Conservation (phyloP, 2,888 invertebrate genomes). For the Incurvaria masculella region DNA sequence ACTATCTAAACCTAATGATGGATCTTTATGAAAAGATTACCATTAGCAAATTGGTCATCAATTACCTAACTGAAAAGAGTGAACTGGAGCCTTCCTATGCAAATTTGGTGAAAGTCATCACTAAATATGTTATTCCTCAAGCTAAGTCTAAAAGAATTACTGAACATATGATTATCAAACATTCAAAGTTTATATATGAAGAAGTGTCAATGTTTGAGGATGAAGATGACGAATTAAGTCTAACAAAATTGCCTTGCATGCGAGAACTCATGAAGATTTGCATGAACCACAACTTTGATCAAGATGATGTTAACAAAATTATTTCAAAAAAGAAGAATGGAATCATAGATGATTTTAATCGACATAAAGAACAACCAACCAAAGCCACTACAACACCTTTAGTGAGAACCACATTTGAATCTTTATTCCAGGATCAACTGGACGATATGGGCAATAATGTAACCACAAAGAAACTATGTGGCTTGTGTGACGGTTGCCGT, state of each 20-base stretch:
- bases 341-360: not conserved
- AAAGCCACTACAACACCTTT: conserved; percentile 7
- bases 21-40: too few relatives aligned
- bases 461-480: conserved; percentile 1
- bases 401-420: conserved; percentile 6
- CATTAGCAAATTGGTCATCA: too few relatives aligned
- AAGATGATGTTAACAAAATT: not conserved
- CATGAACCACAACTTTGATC: not conserved
- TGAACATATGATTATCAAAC: too few relatives aligned
- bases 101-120: too few relatives aligned
- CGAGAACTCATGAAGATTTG: not conserved
- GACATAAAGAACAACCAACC: not conserved
- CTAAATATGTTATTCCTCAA: too few relatives aligned
- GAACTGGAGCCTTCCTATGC: too few relatives aligned
- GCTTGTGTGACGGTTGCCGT: conserved; percentile 3
- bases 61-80: too few relatives aligned
- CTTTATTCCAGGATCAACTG: conserved; percentile 4
- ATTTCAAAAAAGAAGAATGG: too few relatives aligned
- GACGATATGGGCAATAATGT: not conserved
- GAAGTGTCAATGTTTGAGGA: not conserved
- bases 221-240: too few relatives aligned
- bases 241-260: not conserved
- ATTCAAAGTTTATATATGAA: not conserved
- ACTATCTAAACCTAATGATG: too few relatives aligned
- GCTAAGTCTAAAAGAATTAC: too few relatives aligned